phyloP scores from a whole-genome alignment of 2,888 invertebrate species.

The Epicampocera succincta region DNA sequence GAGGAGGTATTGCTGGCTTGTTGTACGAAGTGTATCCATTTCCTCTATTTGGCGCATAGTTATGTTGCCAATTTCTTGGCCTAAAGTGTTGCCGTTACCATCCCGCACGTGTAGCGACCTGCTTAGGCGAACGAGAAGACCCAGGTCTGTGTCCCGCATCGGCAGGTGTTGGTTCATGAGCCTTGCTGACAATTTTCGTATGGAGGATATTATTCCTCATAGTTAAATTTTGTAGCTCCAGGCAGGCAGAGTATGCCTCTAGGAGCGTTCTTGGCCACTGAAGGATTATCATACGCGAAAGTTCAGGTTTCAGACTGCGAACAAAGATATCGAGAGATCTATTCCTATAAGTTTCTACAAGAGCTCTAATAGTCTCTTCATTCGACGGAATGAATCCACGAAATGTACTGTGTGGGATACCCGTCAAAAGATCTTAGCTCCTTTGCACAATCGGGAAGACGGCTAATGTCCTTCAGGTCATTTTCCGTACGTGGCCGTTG shows the following conservation, averaged over 20 bases:
- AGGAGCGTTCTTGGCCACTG: too few species aligned
- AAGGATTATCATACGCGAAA: not conserved
- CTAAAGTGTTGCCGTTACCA: not conserved
- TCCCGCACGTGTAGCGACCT: not conserved
- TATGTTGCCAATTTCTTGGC: not conserved
- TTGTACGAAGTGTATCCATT: not conserved
- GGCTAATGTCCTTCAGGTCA: slow-evolving; percentile 1
- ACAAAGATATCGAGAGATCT: too few species aligned
- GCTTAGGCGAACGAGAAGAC: not conserved
- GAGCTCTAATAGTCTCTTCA: not conserved
- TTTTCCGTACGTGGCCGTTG: too few species aligned
- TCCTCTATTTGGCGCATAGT: not conserved
- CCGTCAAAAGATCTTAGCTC: not conserved
- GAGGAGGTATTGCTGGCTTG: slow-evolving; percentile 4
- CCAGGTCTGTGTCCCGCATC: too few species aligned
- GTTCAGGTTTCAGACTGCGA: not conserved
- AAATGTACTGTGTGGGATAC: not conserved
- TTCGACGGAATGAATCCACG: not conserved
- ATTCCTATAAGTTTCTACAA: not conserved
- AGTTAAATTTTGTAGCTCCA: too few species aligned
- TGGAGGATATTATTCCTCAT: too few species aligned
- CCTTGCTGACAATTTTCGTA: too few species aligned
- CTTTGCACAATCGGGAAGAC: too few species aligned
- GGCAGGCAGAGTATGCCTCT: too few species aligned
- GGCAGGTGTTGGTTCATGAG: too few species aligned